Base-by-base conservation (phyloP, 1,140 invertebrate species). In the Cheumatopsyche charites region DNA sequence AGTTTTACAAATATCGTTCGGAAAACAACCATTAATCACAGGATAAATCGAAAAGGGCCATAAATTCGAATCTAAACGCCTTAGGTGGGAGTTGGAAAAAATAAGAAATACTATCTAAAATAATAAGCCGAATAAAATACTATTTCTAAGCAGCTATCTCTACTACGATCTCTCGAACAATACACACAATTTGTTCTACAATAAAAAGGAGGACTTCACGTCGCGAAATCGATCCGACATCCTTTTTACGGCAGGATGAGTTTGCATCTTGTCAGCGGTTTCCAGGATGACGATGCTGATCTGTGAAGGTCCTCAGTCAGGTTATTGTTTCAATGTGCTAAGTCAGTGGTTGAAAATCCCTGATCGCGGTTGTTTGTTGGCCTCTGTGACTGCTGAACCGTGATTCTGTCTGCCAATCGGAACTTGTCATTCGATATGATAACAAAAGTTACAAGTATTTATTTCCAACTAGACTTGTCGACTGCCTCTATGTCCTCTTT, bases 361-460 rank as follows among this genome's bases (percentile, higher is more conserved):
- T 68, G 66, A 55, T 36, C 66, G 26, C 66, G 29, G 47, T 68
- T 68, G 66, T 68, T 68, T 68, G 47, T 68, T 68, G 66, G 66
- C 66, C 65, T 55, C 66, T 55, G 21, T 55, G 66, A 68, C 47
- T 47, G 66, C 47, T 68, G 66, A 68, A 68, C 66, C 66, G 49
- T 68, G 66, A 68, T 68, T 63, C 26, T 68, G 66, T 68, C 47
- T 55, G 47, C 66, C 47, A 55, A 68, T 68, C 66, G 66, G 47
- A 68, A 68, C 49, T 68, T 68, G 66, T 68, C 49, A 68, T 68
- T 68, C 26, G 63, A 67, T 67, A 67, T 49, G 66, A 68, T 68
- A 68, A 68, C 47, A 68, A 68, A 68, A 68, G 12, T 66, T 21
- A 36, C 29, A 36, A 36, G 29, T 36, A 36, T 36, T 36, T 36